Conservation (phyloP, 2,888 invertebrate species). For the Cataglyphis albicans region DNA sequence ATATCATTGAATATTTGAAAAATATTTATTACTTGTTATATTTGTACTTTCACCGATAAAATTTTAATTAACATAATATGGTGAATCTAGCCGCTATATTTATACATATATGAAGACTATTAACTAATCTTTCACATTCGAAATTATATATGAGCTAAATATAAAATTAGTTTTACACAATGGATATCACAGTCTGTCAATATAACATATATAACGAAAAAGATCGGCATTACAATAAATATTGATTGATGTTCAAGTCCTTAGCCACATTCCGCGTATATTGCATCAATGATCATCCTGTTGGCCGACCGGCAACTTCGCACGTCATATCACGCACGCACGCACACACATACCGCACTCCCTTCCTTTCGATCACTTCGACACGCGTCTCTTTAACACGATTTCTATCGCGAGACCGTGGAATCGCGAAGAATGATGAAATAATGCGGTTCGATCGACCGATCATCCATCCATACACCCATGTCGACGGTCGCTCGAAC, state of each 20-base stretch:
- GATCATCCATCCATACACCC: slow-evolving; percentile 6
- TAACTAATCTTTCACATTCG: neutral
- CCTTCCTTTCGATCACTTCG: neutral
- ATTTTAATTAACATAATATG: neutral
- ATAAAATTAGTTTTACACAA: neutral
- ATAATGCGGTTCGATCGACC: slow-evolving; percentile 5
- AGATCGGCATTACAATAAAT: slow-evolving; percentile 18
- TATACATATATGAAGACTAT: neutral
- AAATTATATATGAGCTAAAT: neutral
- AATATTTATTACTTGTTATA: neutral
- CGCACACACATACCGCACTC: neutral
- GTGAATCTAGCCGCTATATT: neutral
- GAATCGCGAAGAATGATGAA: neutral
- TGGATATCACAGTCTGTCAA: neutral
- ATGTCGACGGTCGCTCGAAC: slow-evolving; percentile 48
- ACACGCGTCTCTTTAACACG: neutral
- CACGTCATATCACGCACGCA: neutral
- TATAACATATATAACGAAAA: neutral
- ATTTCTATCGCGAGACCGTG: neutral
- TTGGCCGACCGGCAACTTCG: neutral
- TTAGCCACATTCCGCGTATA: neutral
- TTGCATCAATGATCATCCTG: neutral
- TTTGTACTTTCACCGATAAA: neutral
- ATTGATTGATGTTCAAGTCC: slow-evolving; percentile 7
- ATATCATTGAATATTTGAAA: neutral